These are phyloP conservation scores for Luehdorfia chinensis DNA, from an alignment of 1,140 invertebrate genomes.

Conservation along the genomic window DNA sequence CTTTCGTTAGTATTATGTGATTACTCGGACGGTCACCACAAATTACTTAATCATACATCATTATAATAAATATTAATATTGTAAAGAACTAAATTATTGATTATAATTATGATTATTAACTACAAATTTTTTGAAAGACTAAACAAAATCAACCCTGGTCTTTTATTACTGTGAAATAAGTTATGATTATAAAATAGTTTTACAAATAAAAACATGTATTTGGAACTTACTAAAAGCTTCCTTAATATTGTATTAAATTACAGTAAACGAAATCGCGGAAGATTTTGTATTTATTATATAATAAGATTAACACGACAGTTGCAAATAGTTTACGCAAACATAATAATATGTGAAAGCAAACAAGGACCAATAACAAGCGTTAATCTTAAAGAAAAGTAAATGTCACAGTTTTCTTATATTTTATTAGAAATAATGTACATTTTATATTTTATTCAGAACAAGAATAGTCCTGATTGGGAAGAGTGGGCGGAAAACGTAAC, in stretches of 20 bases:
- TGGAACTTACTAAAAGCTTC: background rate
- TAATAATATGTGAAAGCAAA: background rate
- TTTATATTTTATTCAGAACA: constrained; percentile 31
- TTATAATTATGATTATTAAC: no score
- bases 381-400: background rate
- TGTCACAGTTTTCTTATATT: background rate
- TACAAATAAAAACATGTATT: no score
- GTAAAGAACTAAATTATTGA: no score
- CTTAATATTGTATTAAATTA: background rate
- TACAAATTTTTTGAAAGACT: no score
- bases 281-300: background rate
- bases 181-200: no score
- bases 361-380: background rate
- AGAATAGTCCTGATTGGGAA: constrained; percentile 55
- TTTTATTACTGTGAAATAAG: no score
- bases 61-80: no score
- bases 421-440: background rate
- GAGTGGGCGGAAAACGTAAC: constrained; percentile 62
- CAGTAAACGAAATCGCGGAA: background rate
- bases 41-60: no score
- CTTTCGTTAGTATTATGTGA: no score
- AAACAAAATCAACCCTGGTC: no score
- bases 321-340: background rate
- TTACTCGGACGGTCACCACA: no score
- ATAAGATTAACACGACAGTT: background rate